phyloP scores from a whole-genome alignment of 1,140 invertebrate genomes.

The Neodiprion pinetum region DNA sequence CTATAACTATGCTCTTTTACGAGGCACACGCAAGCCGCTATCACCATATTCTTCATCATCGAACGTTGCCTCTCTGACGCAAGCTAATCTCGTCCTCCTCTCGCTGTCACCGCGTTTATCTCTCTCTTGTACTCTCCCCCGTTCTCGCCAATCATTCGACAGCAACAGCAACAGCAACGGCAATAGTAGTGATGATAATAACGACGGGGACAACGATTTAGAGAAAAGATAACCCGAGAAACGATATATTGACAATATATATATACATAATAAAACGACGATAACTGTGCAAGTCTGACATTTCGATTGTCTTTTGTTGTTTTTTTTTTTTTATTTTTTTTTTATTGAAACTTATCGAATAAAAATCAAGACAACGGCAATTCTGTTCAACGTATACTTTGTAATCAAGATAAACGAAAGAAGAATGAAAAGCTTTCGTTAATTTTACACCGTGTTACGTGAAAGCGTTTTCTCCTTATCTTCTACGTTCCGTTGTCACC shows the following conservation, averaged over 20 bases:
- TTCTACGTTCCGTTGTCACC: no score
- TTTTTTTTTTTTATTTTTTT: no score
- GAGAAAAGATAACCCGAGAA: no score
- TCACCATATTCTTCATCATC: not conserved
- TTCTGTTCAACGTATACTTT: no score
- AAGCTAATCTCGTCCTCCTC: not conserved
- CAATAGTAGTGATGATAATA: not conserved
- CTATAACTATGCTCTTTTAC: not conserved
- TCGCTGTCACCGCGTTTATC: not conserved
- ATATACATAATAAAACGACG: no score
- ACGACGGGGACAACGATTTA: no score
- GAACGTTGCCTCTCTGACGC: constrained; percentile 4
- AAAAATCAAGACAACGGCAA: no score
- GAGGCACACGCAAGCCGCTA: not conserved
- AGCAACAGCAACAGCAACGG: not conserved
- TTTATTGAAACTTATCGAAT: no score
- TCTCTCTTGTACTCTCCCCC: not conserved
- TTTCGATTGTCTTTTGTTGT: no score
- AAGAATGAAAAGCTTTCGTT: not conserved
- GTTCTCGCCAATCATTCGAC: not conserved
- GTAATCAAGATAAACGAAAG: not conserved
- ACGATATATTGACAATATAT: no score
- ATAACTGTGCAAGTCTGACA: no score
- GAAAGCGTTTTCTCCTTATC: not conserved
- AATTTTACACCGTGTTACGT: not conserved